Evolutionary conservation across 2,113 vertebrate genomes (phyloP).

Genomic region (Gobius niger): DNA sequence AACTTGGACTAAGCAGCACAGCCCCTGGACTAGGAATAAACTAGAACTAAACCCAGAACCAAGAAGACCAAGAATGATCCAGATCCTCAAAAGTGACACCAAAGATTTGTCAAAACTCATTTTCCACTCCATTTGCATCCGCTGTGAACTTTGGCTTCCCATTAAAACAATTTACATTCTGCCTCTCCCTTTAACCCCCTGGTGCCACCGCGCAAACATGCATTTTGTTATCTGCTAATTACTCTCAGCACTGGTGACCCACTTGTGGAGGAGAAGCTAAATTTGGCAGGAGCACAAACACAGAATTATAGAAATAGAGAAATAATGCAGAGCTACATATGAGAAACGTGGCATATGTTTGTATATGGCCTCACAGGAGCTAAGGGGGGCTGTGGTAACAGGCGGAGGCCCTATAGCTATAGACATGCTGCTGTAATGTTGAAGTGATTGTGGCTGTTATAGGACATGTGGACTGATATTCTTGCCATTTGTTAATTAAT

Average conservation of each 20-base stretch:
- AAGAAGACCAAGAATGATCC: background rate
- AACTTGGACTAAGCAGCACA: no score
- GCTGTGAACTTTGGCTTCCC: conserved; percentile 33
- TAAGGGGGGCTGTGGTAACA: conserved; percentile 35
- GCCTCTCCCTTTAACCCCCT: conserved; percentile 13
- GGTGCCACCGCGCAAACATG: conserved; percentile 36
- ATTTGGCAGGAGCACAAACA: conserved; percentile 61
- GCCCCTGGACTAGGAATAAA: no score
- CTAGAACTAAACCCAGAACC: no score
- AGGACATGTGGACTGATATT: background rate
- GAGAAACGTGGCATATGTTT: conserved; percentile 53
- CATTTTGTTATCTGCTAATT: conserved; percentile 64
- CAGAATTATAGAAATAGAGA: conserved; percentile 62
- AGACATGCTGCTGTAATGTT: conserved; percentile 22
- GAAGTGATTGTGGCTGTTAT: background rate
- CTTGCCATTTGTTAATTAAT: no score
- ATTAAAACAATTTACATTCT: conserved; percentile 8
- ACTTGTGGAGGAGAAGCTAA: conserved; percentile 60
- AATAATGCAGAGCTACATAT: conserved; percentile 52
- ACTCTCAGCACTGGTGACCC: conserved; percentile 63
- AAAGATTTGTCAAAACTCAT: conserved; percentile 1
- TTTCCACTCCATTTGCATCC: background rate
- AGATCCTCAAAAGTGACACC: background rate
- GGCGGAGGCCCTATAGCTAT: conserved; percentile 41
- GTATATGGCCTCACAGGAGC: conserved; percentile 30